Evolutionary conservation across 2,797 vertebrate genomes (phyloP), one percentile per base, ranked within the genome.

Genomic region (Sebastes baramenuke): DNA sequence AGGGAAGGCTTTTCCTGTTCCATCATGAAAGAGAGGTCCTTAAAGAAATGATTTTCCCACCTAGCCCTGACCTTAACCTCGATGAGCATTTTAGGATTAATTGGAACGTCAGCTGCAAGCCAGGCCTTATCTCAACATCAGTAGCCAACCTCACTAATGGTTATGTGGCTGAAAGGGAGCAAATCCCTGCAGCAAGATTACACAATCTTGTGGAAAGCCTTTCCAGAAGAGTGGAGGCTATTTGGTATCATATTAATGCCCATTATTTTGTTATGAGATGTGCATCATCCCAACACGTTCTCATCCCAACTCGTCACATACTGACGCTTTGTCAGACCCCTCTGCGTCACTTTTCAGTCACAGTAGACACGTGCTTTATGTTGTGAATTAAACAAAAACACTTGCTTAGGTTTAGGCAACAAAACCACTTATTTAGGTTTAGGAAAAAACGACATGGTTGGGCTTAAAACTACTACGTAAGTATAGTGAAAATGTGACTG

Each of bases 41-140:
- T 24, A 25, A 34, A 67, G 4, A 61, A 65, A 61, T 9, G 0
- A 24, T 65, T 67, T 80, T 71, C 25, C 27, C n/a, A 25, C 8
- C 29, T 42, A 27, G 8, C 55, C 8, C 29, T 58, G 70, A 30
- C 38, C 69, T 77, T 34, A 59, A 79, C 68, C 62, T 64, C 32
- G 54, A 16, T 55, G 38, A 84, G 20, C 55, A 42, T 49, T 13
- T 83, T 60, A 14, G 12, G 60, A 79, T 66, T 6, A 68, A 74
- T 16, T 67, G 58, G 32, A 34, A 27, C 24, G 36, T 58, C 72
- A 62, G 58, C 72, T 81, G 58, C 0, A 2, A 54, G 27, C 24
- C n/a, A 61, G 59, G 54, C 46, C 52, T 65, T 27, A 30, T 54
- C n/a, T n/a, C 20, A 27, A 58, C 27, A 69, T 80, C 38, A 70